A percentile compares a stretch with the other conserved stretches of the same genome.
Conservation (phyloP, 2,888 invertebrate species). For the Dasysyrphus tricinctus region DNA sequence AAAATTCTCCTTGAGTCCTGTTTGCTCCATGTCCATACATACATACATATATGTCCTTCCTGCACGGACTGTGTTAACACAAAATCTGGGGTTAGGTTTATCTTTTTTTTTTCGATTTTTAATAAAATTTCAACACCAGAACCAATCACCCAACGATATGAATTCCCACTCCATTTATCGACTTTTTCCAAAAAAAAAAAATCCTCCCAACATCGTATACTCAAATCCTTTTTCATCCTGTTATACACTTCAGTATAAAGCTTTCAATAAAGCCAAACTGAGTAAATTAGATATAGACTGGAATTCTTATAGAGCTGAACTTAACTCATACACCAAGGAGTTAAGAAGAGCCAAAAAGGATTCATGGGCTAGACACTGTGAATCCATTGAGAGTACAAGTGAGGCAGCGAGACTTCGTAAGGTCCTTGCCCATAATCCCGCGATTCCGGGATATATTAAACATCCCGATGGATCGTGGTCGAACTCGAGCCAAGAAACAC, state of each 20-base stretch:
- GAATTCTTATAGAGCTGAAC: too few species aligned
- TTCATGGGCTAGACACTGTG: too few species aligned
- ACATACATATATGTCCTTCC: slow-evolving; percentile 24
- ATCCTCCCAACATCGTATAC: slow-evolving; percentile 27
- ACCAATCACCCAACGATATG: slow-evolving; percentile 63
- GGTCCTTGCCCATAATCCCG: too few species aligned
- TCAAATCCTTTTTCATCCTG: slow-evolving; percentile 72
- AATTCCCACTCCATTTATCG: slow-evolving; percentile 19
- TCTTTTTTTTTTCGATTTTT: slow-evolving; percentile 28
- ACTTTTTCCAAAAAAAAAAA: not conserved
- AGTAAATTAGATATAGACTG: too few species aligned
- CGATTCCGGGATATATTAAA: too few species aligned
- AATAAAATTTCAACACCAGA: slow-evolving; percentile 59
- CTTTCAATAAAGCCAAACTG: too few species aligned
- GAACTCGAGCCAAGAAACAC: too few species aligned
- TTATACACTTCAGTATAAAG: slow-evolving; percentile 72
- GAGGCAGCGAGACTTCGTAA: too few species aligned
- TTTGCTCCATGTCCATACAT: slow-evolving; percentile 45
- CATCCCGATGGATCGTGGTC: too few species aligned
- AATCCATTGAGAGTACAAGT: too few species aligned
- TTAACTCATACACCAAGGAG: too few species aligned
- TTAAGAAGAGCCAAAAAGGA: too few species aligned
- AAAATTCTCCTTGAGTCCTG: slow-evolving; percentile 49
- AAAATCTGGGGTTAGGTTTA: slow-evolving; percentile 10
- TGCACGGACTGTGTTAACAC: slow-evolving; percentile 36